phyloP scores from a whole-genome alignment of 2,888 invertebrate species.

The Ophraella communa region DNA sequence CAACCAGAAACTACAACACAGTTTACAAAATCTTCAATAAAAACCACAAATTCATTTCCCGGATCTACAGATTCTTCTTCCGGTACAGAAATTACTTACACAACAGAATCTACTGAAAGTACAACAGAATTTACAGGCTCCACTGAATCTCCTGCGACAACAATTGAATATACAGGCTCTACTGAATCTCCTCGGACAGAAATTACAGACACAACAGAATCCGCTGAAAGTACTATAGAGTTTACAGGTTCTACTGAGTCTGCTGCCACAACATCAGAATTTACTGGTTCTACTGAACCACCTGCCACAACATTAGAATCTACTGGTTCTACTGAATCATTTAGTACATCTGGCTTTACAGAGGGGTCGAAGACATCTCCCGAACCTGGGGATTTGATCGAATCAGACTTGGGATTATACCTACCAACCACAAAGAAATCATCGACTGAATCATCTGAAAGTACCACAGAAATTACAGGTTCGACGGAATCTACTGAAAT shows the following conservation, averaged over 20 bases:
- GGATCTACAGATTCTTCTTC: conserved; percentile 24
- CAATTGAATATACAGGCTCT: neutral
- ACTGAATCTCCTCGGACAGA: neutral
- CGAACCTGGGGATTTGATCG: no score
- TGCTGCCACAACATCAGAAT: conserved; percentile 30
- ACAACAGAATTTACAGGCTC: conserved; percentile 13
- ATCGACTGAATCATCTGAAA: conserved; percentile 13
- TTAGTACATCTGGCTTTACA: neutral
- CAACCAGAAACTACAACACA: conserved; percentile 29
- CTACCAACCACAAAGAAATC: no score
- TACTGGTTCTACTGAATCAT: neutral
- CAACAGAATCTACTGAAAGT: conserved; percentile 23
- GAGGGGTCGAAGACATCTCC: conserved; percentile 28
- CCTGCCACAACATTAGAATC: no score
- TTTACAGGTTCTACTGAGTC: conserved; percentile 28
- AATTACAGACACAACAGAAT: neutral
- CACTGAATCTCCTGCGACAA: neutral
- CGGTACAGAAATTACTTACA: conserved; percentile 9
- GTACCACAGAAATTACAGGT: conserved; percentile 35
- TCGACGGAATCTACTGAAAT: conserved; percentile 32
- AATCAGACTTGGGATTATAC: no score
- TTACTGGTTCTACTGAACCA: neutral
- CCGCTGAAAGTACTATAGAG: conserved; percentile 21
- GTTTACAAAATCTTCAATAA: conserved; percentile 2
- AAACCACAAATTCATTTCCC: no score